Percentiles rank a stretch among this genome's conserved stretches.
phyloP scores from a whole-genome alignment of 2,888 invertebrate genomes.

The Ophioninae sp. region DNA sequence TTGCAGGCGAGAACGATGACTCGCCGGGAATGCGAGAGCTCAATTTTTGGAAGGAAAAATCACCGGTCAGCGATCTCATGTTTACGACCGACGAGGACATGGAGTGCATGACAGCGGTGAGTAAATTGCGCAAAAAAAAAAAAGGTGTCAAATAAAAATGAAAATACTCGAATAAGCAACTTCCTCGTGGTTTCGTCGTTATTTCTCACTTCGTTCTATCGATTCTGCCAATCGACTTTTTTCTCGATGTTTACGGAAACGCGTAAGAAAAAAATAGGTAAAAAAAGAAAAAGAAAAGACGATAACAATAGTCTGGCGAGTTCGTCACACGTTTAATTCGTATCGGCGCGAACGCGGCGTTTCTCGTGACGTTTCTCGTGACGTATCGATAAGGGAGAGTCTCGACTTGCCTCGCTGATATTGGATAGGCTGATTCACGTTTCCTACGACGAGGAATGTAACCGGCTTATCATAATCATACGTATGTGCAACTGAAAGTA shows the following conservation, averaged over 20 bases:
- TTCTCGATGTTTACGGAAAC: background rate
- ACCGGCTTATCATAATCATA: slow-evolving; percentile 30
- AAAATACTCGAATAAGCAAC: too few relatives aligned
- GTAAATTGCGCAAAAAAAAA: slow-evolving; percentile 42
- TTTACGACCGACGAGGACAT: slow-evolving; percentile 67
- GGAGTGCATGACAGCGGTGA: slow-evolving; percentile 69
- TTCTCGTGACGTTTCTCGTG: slow-evolving; percentile 29
- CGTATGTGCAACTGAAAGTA: background rate
- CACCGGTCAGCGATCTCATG: slow-evolving; percentile 62
- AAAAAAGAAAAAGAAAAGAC: background rate
- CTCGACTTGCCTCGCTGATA: slow-evolving; percentile 11
- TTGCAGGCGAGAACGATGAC: slow-evolving; percentile 62
- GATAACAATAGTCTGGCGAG: background rate
- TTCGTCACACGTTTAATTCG: background rate
- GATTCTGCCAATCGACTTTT: background rate
- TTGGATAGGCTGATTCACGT: slow-evolving; percentile 42
- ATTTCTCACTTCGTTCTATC: background rate
- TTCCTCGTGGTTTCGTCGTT: background rate
- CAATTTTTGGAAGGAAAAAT: slow-evolving; percentile 67
- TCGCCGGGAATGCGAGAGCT: slow-evolving; percentile 56
- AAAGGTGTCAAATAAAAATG: too few relatives aligned
- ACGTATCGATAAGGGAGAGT: slow-evolving; percentile 56
- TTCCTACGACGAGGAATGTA: slow-evolving; percentile 45
- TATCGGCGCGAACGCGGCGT: background rate
- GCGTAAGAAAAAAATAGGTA: background rate